These are phyloP conservation scores for Smittia sp. DNA, from an alignment of 2,888 invertebrate species.

Conservation along the genomic window DNA sequence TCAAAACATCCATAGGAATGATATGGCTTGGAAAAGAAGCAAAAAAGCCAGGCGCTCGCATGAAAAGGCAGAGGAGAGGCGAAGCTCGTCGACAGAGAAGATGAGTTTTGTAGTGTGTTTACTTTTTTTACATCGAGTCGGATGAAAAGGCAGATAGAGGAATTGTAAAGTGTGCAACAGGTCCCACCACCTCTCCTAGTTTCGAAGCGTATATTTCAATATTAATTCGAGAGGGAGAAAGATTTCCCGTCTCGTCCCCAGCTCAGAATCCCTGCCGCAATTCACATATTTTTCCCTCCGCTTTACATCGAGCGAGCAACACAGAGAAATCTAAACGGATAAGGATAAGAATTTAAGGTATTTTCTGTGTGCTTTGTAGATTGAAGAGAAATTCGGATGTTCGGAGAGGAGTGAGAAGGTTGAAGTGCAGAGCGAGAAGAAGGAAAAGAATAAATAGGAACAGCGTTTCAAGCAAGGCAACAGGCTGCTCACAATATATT, in stretches of 20 bases:
- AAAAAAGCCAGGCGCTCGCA: background rate
- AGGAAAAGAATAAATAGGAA: constrained; percentile 18
- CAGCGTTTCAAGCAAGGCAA: constrained; percentile 11
- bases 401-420: background rate
- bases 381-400: constrained; percentile 11
- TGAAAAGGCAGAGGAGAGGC: background rate
- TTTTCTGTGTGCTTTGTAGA: constrained; percentile 13
- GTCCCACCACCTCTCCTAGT: background rate
- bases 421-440: constrained; percentile 4
- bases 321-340: constrained; percentile 21
- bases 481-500: constrained; percentile 39
- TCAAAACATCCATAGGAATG: background rate
- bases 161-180: constrained; percentile 5
- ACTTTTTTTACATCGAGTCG: constrained; percentile 8
- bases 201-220: constrained; percentile 18
- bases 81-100: background rate
- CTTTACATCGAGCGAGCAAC: background rate
- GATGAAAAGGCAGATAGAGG: constrained; percentile 9
- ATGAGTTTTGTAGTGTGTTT: constrained; percentile 4
- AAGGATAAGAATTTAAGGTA: constrained; percentile 23
- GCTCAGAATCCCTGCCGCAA: background rate
- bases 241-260: background rate
- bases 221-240: constrained; percentile 15
- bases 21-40: background rate
- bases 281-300: constrained; percentile 2